These are phyloP conservation scores for Tamandua tetradactyla DNA, from an alignment of 2,797 vertebrate species.

Conservation along the genomic window DNA sequence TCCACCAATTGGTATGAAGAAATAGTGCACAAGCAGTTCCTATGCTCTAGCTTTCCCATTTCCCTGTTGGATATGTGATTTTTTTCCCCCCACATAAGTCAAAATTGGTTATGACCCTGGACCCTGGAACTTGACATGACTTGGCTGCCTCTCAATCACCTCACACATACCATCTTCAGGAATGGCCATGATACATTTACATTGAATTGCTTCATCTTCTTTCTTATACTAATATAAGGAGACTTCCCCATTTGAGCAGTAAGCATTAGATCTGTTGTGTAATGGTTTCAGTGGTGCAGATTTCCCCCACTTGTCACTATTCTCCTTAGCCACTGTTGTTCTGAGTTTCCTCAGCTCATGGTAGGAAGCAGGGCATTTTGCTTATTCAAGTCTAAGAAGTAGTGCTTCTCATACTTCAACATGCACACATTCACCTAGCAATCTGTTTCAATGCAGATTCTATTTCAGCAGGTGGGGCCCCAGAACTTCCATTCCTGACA, in stretches of 20 bases:
- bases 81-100: neutral
- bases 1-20: neutral
- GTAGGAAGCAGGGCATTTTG: neutral
- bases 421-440: neutral
- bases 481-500: neutral
- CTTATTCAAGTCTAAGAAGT: neutral
- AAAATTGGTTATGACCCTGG: neutral
- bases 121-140: neutral
- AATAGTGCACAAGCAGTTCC: neutral
- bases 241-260: neutral
- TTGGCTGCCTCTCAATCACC: slow-evolving; percentile 7
- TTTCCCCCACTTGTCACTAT: neutral
- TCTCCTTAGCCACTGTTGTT: neutral
- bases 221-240: neutral
- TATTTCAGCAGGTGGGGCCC: neutral
- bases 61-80: neutral
- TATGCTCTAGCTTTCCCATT: neutral
- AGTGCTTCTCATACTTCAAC: neutral
- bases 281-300: neutral
- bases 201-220: neutral
- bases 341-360: neutral
- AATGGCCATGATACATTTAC: neutral
- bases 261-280: neutral
- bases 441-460: neutral
- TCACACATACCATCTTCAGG: slow-evolving; percentile 18